phyloP scores from a whole-genome alignment of 2,113 vertebrate species.

The Ailuropoda melanoleuca region DNA sequence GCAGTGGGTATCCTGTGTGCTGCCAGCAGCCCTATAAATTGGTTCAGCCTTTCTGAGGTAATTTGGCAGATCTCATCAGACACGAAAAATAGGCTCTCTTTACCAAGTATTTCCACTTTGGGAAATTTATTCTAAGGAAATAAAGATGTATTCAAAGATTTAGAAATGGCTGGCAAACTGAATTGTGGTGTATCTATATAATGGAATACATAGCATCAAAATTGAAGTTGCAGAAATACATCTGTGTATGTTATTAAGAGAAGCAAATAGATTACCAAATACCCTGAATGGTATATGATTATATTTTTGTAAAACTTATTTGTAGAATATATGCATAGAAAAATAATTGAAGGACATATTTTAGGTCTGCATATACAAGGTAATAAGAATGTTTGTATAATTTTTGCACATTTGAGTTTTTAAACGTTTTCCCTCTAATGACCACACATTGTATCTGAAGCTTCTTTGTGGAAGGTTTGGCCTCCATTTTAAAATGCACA shows the following conservation, averaged over 20 bases:
- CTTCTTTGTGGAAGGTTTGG: constrained; percentile 21
- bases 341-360: constrained; percentile 1
- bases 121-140: constrained; percentile 26
- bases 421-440: neutral
- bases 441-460: constrained; percentile 17
- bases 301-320: neutral
- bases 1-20: neutral
- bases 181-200: neutral
- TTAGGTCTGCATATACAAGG: neutral
- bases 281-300: neutral
- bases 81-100: neutral
- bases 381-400: neutral
- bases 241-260: neutral
- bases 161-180: constrained; percentile 35
- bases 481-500: constrained; percentile 63
- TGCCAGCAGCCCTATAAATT: neutral
- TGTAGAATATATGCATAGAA: neutral
- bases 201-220: neutral
- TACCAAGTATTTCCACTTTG: neutral
- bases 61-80: constrained; percentile 34
- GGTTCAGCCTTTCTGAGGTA: neutral
- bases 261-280: neutral
- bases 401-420: constrained; percentile 27
- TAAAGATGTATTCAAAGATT: constrained; percentile 21
- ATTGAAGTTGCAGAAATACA: constrained; percentile 36